Evolutionary conservation across 2,797 vertebrate genomes (phyloP).

Genomic region (Gouania willdenowi): DNA sequence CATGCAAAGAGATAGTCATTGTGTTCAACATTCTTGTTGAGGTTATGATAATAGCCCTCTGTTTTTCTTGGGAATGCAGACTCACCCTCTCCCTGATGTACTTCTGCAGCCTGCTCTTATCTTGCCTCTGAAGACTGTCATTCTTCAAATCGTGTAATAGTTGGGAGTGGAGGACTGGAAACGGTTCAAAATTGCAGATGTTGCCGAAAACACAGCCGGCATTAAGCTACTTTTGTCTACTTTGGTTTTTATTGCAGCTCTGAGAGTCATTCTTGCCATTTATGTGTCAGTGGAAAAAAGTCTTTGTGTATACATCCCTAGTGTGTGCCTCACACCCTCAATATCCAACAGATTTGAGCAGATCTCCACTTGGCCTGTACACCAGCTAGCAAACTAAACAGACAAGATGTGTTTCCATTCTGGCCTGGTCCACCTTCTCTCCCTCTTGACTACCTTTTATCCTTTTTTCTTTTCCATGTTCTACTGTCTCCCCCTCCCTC

Average conservation of each 20-base stretch:
- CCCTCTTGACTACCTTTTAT: slow-evolving; percentile 16
- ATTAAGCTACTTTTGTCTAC: slow-evolving; percentile 40
- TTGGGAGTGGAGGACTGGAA: slow-evolving; percentile 22
- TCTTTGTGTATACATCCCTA: not conserved
- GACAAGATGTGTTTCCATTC: slow-evolving; percentile 38
- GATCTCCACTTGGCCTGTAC: slow-evolving; percentile 17
- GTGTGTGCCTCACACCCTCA: slow-evolving; percentile 1
- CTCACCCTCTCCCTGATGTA: slow-evolving; percentile 12
- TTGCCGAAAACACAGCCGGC: slow-evolving; percentile 18
- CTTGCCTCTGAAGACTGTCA: slow-evolving; percentile 19
- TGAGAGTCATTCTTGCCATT: slow-evolving; percentile 10
- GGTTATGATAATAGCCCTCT: slow-evolving; percentile 27
- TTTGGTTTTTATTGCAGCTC: slow-evolving; percentile 20
- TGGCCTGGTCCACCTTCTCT: slow-evolving; percentile 27
- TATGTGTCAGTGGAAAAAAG: slow-evolving; percentile 31
- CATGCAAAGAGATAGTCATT: not conserved
- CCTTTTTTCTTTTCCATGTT: slow-evolving; percentile 17
- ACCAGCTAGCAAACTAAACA: slow-evolving; percentile 24
- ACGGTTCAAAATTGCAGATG: slow-evolving; percentile 39
- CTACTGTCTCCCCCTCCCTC: slow-evolving; percentile 17
- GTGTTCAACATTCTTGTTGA: slow-evolving; percentile 1
- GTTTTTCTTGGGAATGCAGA: slow-evolving; percentile 36
- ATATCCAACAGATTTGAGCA: slow-evolving; percentile 14
- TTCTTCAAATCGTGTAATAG: slow-evolving; percentile 32
- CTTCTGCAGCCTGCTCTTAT: slow-evolving; percentile 24